phyloP scores from a whole-genome alignment of 1,140 invertebrate genomes.

The Cyphomyrmex costatus region DNA sequence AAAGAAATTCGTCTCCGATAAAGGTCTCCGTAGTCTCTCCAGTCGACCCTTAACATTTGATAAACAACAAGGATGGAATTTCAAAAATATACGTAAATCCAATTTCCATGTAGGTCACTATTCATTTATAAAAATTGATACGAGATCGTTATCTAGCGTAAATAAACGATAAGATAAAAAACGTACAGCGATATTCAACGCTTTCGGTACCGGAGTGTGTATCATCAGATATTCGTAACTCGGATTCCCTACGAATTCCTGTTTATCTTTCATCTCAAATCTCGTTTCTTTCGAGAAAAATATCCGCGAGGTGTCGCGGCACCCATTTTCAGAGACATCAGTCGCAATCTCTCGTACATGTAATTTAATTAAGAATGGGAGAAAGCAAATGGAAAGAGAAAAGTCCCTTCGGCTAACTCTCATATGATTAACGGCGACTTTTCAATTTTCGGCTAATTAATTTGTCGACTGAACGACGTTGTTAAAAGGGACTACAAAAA shows the following conservation, averaged over 20 bases:
- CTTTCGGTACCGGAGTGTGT: neutral
- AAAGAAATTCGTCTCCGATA: too few species aligned
- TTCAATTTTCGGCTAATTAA: slow-evolving; percentile 67
- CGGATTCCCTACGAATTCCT: neutral
- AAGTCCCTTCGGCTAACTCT: neutral
- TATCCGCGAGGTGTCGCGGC: slow-evolving; percentile 28
- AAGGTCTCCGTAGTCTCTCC: too few species aligned
- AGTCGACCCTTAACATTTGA: too few species aligned
- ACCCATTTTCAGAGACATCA: slow-evolving; percentile 9
- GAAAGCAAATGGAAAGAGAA: neutral
- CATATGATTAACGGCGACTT: slow-evolving; percentile 39
- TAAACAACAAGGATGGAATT: too few species aligned
- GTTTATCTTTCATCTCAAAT: slow-evolving; percentile 54
- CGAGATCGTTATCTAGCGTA: neutral
- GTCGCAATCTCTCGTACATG: neutral
- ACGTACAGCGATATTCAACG: neutral
- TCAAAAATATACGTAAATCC: neutral
- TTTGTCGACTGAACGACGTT: slow-evolving; percentile 32
- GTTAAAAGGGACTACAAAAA: neutral
- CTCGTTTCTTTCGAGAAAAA: slow-evolving; percentile 54
- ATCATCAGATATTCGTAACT: slow-evolving; percentile 8
- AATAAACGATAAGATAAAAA: slow-evolving; percentile 2
- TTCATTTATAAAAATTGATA: slow-evolving; percentile 20
- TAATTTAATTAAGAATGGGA: slow-evolving; percentile 56
- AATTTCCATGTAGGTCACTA: neutral